These are phyloP conservation scores for Lobophora halterata DNA, from an alignment of 2,888 invertebrate species.

Conservation along the genomic window DNA sequence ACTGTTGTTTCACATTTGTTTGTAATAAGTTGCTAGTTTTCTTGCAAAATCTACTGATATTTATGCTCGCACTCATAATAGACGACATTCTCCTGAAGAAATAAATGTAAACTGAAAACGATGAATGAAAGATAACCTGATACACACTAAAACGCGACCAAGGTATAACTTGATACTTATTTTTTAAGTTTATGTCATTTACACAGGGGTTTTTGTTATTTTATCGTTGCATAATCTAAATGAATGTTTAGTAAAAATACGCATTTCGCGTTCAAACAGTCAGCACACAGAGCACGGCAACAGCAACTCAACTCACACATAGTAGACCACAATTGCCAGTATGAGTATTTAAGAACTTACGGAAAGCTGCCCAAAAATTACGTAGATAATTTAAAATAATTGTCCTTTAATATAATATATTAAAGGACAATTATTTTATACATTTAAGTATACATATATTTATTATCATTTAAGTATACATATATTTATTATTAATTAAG, in stretches of 20 bases:
- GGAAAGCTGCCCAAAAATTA: too few relatives aligned
- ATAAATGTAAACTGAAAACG: slow-evolving; percentile 19
- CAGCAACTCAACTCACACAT: too few relatives aligned
- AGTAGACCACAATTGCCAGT: too few relatives aligned
- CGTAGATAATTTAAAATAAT: too few relatives aligned
- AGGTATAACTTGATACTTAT: slow-evolving; percentile 8
- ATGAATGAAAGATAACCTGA: slow-evolving; percentile 19
- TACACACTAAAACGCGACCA: slow-evolving; percentile 11
- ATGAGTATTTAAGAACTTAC: too few relatives aligned
- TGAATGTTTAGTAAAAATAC: slow-evolving; percentile 20
- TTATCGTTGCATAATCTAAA: slow-evolving; percentile 44
- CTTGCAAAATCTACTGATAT: slow-evolving; percentile 43
- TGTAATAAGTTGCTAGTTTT: slow-evolving; percentile 46
- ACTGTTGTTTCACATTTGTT: slow-evolving; percentile 33
- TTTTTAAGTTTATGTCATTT: not conserved
- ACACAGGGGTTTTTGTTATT: slow-evolving; percentile 5
- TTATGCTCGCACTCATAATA: slow-evolving; percentile 43
- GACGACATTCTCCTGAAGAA: slow-evolving; percentile 35
- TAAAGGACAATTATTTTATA: too few relatives aligned
- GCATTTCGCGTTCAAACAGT: slow-evolving; percentile 1
- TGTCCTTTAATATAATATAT: too few relatives aligned
- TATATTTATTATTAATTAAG: too few relatives aligned
- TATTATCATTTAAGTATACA: too few relatives aligned
- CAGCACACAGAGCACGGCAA: too few relatives aligned
- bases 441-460: too few relatives aligned